Percentiles rank a stretch among this genome's conserved stretches.
These are phyloP conservation scores for Apteryx owenii DNA, from an alignment of 2,113 vertebrate species.

Conservation along the genomic window DNA sequence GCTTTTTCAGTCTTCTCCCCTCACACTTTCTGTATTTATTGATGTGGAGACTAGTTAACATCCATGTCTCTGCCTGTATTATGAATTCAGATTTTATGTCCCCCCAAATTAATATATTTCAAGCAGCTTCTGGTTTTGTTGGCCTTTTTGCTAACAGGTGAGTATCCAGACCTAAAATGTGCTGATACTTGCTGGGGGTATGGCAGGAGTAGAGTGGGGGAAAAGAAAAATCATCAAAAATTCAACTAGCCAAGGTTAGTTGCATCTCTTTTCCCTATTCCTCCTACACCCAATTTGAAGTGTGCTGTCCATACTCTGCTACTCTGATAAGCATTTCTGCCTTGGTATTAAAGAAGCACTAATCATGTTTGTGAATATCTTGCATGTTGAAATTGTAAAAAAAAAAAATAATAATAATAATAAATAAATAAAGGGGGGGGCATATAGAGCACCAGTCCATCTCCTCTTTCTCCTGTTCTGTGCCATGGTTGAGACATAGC, in stretches of 20 bases:
- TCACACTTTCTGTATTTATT: background rate
- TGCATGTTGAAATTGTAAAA: background rate
- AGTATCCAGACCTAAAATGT: background rate
- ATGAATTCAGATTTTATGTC: background rate
- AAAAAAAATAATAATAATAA: no score
- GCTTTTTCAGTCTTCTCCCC: background rate
- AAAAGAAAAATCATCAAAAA: background rate
- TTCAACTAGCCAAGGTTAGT: background rate
- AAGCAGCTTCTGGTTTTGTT: background rate
- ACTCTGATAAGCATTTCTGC: background rate
- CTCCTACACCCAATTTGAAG: background rate
- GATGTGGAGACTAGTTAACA: background rate
- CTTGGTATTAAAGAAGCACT: background rate
- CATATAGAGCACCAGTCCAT: background rate
- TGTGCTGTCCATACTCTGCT: background rate
- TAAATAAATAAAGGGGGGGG: no score
- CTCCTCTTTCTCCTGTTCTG: conserved; percentile 28
- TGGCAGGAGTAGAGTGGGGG: background rate
- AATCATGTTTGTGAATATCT: background rate
- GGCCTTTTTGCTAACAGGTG: background rate
- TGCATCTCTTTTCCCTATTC: background rate
- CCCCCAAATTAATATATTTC: background rate
- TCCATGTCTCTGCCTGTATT: background rate
- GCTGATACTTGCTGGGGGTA: background rate
- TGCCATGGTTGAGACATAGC: background rate